phyloP scores from a whole-genome alignment of 2,888 invertebrate species.

The Mylabris sibirica region DNA sequence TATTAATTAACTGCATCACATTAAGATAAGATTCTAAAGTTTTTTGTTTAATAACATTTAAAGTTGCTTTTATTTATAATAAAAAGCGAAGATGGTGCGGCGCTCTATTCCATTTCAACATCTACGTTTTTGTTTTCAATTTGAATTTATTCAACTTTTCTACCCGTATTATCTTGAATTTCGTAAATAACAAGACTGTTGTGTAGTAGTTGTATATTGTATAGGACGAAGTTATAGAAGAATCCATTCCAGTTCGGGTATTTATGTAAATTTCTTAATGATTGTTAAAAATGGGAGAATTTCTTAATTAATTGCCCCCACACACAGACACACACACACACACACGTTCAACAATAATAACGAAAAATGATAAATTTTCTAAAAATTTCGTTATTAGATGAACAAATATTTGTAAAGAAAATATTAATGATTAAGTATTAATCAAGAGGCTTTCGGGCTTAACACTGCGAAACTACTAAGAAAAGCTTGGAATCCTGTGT shows the following conservation, averaged over 20 bases:
- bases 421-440: too few species aligned
- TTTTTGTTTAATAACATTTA: constrained; percentile 41
- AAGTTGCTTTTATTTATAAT: constrained; percentile 21
- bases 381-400: constrained; percentile 3
- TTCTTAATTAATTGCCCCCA: constrained; percentile 38
- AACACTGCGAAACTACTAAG: too few species aligned
- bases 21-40: constrained; percentile 50
- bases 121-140: constrained; percentile 36
- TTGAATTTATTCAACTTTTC: constrained; percentile 48
- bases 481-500: too few species aligned
- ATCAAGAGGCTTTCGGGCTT: too few species aligned
- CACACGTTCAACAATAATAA: background rate
- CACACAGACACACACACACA: background rate
- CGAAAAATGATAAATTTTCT: background rate
- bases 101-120: background rate
- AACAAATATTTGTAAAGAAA: too few species aligned
- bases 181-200: constrained; percentile 41
- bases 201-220: too few species aligned
- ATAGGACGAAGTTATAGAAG: background rate
- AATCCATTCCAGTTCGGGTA: constrained; percentile 38
- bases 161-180: constrained; percentile 42
- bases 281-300: constrained; percentile 39
- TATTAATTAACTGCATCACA: constrained; percentile 54
- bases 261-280: constrained; percentile 49
- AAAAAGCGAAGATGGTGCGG: background rate